These are phyloP conservation scores for Dorcus hopei DNA, from an alignment of 2,888 invertebrate genomes.

Conservation along the genomic window DNA sequence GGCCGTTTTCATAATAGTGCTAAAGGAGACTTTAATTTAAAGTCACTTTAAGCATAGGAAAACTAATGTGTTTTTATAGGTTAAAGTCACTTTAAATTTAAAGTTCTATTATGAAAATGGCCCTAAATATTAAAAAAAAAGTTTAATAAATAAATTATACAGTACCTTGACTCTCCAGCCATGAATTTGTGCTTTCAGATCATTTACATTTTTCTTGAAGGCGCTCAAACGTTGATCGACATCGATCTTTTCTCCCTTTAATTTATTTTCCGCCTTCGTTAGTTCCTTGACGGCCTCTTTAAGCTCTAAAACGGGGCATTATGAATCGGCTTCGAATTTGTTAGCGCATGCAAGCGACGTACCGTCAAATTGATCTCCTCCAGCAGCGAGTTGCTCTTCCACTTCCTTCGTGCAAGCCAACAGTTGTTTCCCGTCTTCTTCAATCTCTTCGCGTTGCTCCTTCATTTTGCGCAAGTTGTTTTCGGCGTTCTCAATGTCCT, in stretches of 20 bases:
- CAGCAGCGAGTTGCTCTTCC: conserved; percentile 56
- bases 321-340: background rate
- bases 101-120: no score
- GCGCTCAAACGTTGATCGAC: conserved; percentile 68
- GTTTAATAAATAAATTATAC: background rate
- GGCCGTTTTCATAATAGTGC: no score
- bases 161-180: conserved; percentile 56
- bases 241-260: conserved; percentile 70
- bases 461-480: conserved; percentile 60
- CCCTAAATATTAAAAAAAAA: no score
- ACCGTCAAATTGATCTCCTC: conserved; percentile 56
- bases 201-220: conserved; percentile 57
- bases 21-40: no score
- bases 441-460: conserved; percentile 58
- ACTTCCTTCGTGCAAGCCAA: conserved; percentile 58
- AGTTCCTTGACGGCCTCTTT: conserved; percentile 64
- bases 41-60: no score
- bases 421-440: conserved; percentile 54
- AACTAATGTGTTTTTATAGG: no score
- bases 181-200: conserved; percentile 54
- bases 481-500: conserved; percentile 68
- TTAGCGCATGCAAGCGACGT: conserved; percentile 9
- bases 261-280: conserved; percentile 62
- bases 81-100: no score
- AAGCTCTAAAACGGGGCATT: conserved; percentile 36